phyloP scores from a whole-genome alignment of 2,888 invertebrate genomes.

The Rotaria macrura region DNA sequence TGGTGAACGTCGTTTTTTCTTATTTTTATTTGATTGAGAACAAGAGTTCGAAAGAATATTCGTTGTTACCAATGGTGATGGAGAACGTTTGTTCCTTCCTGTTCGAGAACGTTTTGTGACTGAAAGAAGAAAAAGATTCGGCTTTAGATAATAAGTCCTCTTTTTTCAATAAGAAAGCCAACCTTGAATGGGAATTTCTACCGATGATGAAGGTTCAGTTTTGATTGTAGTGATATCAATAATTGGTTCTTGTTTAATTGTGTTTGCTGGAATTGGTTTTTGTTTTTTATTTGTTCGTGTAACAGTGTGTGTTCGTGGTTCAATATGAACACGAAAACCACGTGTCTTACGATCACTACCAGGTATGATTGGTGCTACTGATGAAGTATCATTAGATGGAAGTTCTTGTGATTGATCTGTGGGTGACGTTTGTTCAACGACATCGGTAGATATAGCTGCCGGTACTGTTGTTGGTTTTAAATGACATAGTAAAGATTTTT shows the following conservation, averaged over 20 bases:
- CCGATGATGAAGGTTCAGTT: neutral
- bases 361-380: neutral
- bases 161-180: neutral
- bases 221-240: neutral
- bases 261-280: neutral
- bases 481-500: constrained; percentile 14
- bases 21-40: neutral
- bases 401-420: neutral
- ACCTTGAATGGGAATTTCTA: neutral
- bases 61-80: neutral
- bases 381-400: neutral
- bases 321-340: constrained; percentile 20
- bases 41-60: neutral
- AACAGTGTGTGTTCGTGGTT: neutral
- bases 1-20: neutral
- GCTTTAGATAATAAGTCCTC: too few relatives aligned
- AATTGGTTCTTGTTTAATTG: constrained; percentile 3
- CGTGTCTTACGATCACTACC: constrained; percentile 12
- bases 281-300: constrained; percentile 16
- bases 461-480: neutral
- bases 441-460: neutral
- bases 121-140: neutral
- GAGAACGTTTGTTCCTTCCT: neutral
- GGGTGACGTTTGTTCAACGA: neutral
- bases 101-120: neutral